Percentiles rank a stretch among this genome's conserved stretches.
These are phyloP conservation scores for Daktulosphaira vitifoliae DNA, from an alignment of 1,140 invertebrate genomes.

Conservation along the genomic window DNA sequence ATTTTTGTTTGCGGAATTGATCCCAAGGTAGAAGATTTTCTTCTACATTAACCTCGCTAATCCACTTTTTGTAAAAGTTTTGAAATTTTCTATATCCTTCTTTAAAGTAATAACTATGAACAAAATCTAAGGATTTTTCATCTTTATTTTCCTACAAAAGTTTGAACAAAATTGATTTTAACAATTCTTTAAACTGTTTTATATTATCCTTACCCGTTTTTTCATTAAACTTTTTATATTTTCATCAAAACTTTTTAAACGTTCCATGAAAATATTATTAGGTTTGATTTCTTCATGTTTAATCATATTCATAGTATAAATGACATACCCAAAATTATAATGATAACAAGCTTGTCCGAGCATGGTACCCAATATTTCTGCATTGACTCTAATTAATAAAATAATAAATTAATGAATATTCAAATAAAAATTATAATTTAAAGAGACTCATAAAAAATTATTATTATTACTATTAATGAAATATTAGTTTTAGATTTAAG, in stretches of 20 bases:
- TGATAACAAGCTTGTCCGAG: slow-evolving; percentile 51
- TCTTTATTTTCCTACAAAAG: slow-evolving; percentile 4
- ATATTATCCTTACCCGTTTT: slow-evolving; percentile 23
- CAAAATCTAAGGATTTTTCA: background rate
- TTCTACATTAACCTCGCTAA: slow-evolving; percentile 7
- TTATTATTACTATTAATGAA: too few relatives aligned
- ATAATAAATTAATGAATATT: slow-evolving; percentile 37
- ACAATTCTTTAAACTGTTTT: too few relatives aligned
- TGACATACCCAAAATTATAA: slow-evolving; percentile 55
- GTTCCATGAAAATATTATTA: slow-evolving; percentile 33
- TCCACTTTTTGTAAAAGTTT: slow-evolving; percentile 28
- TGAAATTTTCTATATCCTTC: slow-evolving; percentile 26
- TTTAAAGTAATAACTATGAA: slow-evolving; percentile 16
- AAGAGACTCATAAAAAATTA: too few relatives aligned
- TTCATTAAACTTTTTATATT: slow-evolving; percentile 17
- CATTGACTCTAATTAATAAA: slow-evolving; percentile 52
- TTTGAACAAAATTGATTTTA: background rate
- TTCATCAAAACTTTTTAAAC: slow-evolving; percentile 33
- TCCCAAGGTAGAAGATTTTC: slow-evolving; percentile 32
- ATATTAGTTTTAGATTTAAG: too few relatives aligned
- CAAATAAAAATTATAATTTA: slow-evolving; percentile 4
- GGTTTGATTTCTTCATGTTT: slow-evolving; percentile 52
- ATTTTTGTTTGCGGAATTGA: slow-evolving; percentile 19
- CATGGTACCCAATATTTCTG: slow-evolving; percentile 60
- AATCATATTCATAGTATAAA: slow-evolving; percentile 57